These are phyloP conservation scores for Agrochola macilenta DNA, from an alignment of 2,888 invertebrate species.

Conservation along the genomic window DNA sequence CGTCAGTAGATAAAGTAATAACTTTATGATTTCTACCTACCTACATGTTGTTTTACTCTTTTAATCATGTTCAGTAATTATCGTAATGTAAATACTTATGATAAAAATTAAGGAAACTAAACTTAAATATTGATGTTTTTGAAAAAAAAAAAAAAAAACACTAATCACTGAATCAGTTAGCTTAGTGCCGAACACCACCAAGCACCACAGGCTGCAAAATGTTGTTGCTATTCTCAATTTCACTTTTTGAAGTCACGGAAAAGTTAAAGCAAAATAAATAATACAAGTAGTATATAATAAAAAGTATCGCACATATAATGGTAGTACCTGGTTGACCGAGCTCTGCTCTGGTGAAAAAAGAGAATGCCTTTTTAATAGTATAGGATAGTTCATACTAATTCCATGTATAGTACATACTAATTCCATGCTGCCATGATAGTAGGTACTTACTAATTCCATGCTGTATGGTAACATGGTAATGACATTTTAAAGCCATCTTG, in stretches of 20 bases:
- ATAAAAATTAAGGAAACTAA: background rate
- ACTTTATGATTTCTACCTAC: background rate
- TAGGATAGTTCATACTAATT: no score
- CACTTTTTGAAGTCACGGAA: background rate
- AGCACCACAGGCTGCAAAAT: no score
- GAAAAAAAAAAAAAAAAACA: no score
- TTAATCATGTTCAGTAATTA: constrained; percentile 18
- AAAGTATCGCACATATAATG: constrained; percentile 2
- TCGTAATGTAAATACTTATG: constrained; percentile 11
- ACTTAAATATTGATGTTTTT: constrained; percentile 1
- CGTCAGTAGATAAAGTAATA: constrained; percentile 39
- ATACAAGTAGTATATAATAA: background rate
- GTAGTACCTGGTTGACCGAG: no score
- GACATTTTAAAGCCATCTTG: no score
- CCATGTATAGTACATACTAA: no score
- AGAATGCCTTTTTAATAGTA: no score
- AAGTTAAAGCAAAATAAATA: constrained; percentile 12
- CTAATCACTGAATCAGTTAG: background rate
- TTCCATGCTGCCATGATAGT: no score
- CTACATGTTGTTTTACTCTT: constrained; percentile 30
- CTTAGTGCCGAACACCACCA: background rate
- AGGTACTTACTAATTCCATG: no score
- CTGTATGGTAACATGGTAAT: no score
- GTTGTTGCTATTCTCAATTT: background rate
- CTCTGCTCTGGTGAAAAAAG: no score